phyloP scores from a whole-genome alignment of 2,113 vertebrate species.

The Vidua chalybeata region DNA sequence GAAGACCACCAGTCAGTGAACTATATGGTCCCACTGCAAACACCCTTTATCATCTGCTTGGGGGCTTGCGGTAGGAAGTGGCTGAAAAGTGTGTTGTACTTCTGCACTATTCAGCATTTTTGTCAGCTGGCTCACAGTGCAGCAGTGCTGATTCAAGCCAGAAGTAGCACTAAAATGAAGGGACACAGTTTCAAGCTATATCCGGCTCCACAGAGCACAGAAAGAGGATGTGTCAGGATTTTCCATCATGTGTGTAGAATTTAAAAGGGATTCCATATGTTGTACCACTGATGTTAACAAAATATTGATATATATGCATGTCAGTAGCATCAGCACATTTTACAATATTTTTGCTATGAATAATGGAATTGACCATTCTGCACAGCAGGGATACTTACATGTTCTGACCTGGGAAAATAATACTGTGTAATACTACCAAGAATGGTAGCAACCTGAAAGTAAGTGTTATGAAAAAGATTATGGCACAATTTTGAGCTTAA shows the following conservation, averaged over 20 bases:
- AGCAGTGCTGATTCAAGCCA: slow-evolving; percentile 48
- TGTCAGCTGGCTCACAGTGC: slow-evolving; percentile 8
- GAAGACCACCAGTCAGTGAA: background rate
- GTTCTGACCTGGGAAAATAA: background rate
- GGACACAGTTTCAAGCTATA: slow-evolving; percentile 26
- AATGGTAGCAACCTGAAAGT: background rate
- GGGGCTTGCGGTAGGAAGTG: background rate
- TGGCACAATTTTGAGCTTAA: background rate
- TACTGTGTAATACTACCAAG: background rate
- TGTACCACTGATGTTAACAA: background rate
- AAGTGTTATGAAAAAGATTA: background rate
- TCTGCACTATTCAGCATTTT: slow-evolving; percentile 44
- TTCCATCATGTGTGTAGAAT: slow-evolving; percentile 41
- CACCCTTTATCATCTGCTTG: background rate
- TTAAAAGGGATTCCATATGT: slow-evolving; percentile 39
- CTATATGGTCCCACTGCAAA: background rate
- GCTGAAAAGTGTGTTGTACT: background rate
- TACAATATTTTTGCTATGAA: background rate
- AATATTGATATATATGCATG: background rate
- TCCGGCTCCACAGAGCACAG: slow-evolving; percentile 4
- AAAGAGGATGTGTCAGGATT: slow-evolving; percentile 41
- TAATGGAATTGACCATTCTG: background rate
- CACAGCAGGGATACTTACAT: background rate
- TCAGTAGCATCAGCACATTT: background rate
- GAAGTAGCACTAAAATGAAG: slow-evolving; percentile 42